A percentile compares a stretch with the other conserved stretches of the same genome.
Conservation (phyloP, 2,797 vertebrate genomes). For the Hephaestus fuliginosus region DNA sequence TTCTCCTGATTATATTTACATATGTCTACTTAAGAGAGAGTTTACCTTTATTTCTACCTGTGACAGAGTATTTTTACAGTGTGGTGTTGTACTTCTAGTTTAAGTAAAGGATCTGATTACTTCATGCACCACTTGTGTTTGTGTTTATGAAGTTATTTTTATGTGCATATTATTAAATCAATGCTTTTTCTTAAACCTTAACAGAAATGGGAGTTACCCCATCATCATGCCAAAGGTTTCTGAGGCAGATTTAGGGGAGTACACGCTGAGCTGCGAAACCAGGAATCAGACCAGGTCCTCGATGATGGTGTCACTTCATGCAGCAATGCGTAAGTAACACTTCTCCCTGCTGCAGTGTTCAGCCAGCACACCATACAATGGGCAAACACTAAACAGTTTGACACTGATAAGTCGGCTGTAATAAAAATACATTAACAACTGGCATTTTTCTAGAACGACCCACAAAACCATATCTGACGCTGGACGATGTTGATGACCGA, state of each 20-base stretch:
- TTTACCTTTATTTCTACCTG: too few species aligned
- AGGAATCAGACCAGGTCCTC: conserved; percentile 68
- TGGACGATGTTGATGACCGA: accelerated
- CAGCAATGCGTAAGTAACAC: conserved; percentile 74
- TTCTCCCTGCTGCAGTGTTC: neutral
- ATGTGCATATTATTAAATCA: neutral
- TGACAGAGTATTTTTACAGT: too few species aligned
- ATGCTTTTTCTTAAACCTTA: neutral
- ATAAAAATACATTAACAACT: neutral
- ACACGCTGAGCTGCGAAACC: conserved; percentile 82
- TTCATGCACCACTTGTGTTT: neutral
- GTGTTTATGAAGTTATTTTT: neutral
- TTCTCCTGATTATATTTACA: too few species aligned
- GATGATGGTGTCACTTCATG: conserved; percentile 81
- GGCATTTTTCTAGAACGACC: conserved; percentile 67
- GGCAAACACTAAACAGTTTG: neutral
- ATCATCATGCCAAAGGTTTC: conserved; percentile 79
- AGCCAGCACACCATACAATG: neutral
- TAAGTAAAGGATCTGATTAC: too few species aligned
- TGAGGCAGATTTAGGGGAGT: conserved; percentile 84
- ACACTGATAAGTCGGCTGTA: neutral
- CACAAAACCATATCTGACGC: conserved; percentile 69
- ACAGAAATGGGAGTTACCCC: conserved; percentile 44
- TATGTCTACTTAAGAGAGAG: too few species aligned
- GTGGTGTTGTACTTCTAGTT: too few species aligned